Conservation (phyloP, 2,797 vertebrate genomes). For the Pseudopleuronectes americanus region DNA sequence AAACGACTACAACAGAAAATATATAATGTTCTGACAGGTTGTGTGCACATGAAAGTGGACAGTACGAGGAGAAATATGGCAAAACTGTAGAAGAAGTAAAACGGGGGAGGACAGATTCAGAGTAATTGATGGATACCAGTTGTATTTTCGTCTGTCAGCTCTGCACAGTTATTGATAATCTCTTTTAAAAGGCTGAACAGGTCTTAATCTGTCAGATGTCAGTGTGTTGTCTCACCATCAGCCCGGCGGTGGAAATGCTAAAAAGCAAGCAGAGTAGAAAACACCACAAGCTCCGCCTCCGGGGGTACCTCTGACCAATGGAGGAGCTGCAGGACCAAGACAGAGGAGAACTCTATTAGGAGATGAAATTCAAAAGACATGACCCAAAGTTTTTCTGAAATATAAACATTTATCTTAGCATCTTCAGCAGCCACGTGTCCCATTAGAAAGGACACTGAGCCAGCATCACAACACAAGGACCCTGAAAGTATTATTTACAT, state of each 20-base stretch:
- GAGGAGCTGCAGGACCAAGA: slow-evolving; percentile 84
- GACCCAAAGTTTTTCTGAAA: background rate
- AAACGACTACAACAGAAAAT: background rate
- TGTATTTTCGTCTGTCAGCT: background rate
- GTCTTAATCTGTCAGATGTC: background rate
- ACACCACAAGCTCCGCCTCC: slow-evolving; percentile 92
- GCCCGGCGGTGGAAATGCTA: slow-evolving; percentile 88
- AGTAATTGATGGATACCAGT: background rate
- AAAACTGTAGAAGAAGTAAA: no score
- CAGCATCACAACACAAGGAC: no score
- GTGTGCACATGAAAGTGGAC: background rate
- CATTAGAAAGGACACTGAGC: no score
- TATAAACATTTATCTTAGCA: no score
- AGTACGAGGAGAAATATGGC: background rate
- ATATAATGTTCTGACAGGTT: background rate
- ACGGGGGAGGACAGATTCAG: background rate
- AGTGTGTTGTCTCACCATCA: slow-evolving; percentile 86
- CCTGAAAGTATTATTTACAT: no score
- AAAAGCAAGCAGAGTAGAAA: slow-evolving; percentile 92
- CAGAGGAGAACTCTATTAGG: background rate
- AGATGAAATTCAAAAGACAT: background rate
- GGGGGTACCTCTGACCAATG: slow-evolving; percentile 92
- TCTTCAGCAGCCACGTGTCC: no score
- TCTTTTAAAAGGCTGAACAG: background rate
- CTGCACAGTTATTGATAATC: background rate